Conservation (phyloP, 92 coral and sea anemone species). For the Porites divaricata region DNA sequence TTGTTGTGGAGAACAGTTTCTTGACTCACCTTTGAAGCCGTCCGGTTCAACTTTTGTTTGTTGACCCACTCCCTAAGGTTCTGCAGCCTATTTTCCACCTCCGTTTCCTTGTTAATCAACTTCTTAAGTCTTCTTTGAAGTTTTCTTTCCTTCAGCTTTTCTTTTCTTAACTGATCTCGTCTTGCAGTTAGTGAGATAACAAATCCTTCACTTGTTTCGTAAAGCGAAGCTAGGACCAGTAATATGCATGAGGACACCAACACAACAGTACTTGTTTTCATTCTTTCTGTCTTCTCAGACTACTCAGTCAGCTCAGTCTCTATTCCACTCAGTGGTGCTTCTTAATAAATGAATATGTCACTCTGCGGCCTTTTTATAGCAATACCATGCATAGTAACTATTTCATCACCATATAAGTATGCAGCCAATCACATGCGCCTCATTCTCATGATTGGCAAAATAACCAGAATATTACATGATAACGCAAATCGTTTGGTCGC, state of each 20-base stretch:
- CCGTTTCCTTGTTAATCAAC: not conserved
- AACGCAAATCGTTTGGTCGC: not conserved
- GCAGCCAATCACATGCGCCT: not conserved
- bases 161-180: conserved; percentile 5
- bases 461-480: conserved; percentile 16
- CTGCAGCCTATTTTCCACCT: conserved; percentile 14
- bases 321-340: not conserved
- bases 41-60: conserved; percentile 8
- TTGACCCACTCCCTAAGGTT: conserved; percentile 3
- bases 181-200: conserved; percentile 21
- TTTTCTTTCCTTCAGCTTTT: not conserved
- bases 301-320: not conserved
- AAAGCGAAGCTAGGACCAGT: conserved; percentile 14
- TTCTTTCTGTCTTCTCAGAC: not conserved
- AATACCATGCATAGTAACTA: not conserved
- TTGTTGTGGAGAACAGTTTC: too few relatives aligned
- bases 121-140: conserved; percentile 6
- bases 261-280: conserved; percentile 15
- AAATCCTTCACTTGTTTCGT: conserved; percentile 33
- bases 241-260: conserved; percentile 5
- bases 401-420: conserved; percentile 6
- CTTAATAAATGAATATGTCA: not conserved
- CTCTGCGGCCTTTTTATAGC: conserved; percentile 21
- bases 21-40: conserved; percentile 19
- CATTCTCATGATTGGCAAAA: conserved; percentile 22